phyloP scores from a whole-genome alignment of 2,113 vertebrate species.

The Lichenostomus cassidix region DNA sequence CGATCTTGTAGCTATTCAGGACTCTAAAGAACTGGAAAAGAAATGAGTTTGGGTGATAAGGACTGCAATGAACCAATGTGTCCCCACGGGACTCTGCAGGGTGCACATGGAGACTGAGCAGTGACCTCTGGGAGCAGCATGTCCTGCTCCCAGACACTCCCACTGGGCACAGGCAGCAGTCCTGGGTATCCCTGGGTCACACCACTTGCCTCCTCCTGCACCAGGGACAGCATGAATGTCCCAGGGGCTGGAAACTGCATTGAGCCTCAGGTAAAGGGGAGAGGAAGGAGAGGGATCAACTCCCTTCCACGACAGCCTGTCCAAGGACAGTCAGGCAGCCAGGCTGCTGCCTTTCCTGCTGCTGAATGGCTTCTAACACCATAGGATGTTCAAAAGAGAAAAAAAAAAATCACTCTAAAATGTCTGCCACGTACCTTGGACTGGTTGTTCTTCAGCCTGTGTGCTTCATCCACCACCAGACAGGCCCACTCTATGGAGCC shows the following conservation, averaged over 20 bases:
- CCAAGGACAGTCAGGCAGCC: not conserved
- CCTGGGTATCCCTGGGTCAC: not conserved
- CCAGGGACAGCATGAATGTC: not conserved
- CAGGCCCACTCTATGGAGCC: constrained; percentile 96
- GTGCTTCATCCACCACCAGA: constrained; percentile 96
- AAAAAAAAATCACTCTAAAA: not conserved
- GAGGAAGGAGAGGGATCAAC: not conserved
- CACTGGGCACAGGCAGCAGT: not conserved
- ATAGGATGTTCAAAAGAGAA: not conserved
- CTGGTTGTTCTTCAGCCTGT: constrained; percentile 98
- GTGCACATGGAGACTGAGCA: fast-evolving
- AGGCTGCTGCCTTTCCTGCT: not conserved
- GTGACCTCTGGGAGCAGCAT: not conserved
- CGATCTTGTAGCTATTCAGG: constrained; percentile 96
- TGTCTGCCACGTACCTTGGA: constrained; percentile 83
- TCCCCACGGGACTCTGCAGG: not conserved
- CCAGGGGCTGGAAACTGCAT: not conserved
- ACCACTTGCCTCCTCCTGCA: not conserved
- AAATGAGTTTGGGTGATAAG: not conserved
- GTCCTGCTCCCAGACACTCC: not conserved
- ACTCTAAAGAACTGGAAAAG: constrained; percentile 92
- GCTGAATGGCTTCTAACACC: not conserved
- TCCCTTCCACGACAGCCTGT: not conserved
- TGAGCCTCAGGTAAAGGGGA: not conserved
- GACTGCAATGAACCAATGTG: not conserved